Conservation (phyloP, 2,797 vertebrate genomes). For the Macrochelys suwanniensis region DNA sequence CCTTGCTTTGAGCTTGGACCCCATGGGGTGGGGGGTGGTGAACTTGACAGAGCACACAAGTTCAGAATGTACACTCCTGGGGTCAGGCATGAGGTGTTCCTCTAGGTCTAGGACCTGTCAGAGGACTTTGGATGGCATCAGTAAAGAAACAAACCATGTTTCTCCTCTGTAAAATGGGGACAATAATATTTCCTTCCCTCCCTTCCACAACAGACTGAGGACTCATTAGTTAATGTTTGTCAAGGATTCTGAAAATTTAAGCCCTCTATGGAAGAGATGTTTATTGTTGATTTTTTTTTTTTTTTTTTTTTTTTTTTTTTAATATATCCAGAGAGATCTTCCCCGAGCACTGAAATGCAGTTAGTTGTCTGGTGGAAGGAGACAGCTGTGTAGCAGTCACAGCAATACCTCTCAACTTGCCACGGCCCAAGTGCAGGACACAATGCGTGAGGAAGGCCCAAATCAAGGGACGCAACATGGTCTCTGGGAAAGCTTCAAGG, state of each 20-base stretch:
- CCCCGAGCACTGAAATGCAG: background rate
- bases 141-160: background rate
- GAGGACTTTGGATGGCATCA: background rate
- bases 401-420: background rate
- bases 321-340: background rate
- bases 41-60: too few species aligned
- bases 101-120: too few species aligned
- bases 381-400: background rate
- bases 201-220: background rate
- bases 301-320: too few species aligned
- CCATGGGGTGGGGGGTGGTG: too few species aligned
- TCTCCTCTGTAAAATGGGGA: background rate
- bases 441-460: background rate
- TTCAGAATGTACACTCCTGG: background rate
- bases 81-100: background rate
- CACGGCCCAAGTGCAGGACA: background rate
- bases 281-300: background rate
- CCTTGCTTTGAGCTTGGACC: background rate
- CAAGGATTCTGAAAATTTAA: background rate
- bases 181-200: too few species aligned
- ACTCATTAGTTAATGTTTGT: background rate
- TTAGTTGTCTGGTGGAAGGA: background rate
- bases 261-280: background rate
- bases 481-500: too few species aligned
- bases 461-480: too few species aligned